A percentile compares a stretch with the other conserved stretches of the same genome.
Conservation (phyloP, 2,113 vertebrate genomes). For the Mesembrinibis cayennensis region DNA sequence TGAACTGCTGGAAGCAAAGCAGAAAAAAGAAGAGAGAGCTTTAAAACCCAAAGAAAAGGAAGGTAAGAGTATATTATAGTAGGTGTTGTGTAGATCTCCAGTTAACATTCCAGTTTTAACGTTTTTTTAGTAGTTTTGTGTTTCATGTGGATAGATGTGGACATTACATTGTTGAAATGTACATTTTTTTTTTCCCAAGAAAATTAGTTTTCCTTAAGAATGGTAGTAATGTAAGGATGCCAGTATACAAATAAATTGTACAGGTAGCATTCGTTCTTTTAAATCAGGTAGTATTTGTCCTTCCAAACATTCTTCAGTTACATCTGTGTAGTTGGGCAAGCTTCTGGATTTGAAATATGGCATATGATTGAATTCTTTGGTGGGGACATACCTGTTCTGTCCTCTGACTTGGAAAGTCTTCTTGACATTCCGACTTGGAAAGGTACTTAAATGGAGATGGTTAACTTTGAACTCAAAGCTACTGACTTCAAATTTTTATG, state of each 20-base stretch:
- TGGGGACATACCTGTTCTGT: neutral
- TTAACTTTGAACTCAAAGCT: neutral
- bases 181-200: neutral
- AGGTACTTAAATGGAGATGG: neutral
- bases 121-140: neutral
- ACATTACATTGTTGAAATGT: neutral
- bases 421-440: neutral
- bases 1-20: conserved; percentile 91
- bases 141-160: neutral
- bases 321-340: neutral
- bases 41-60: conserved; percentile 76
- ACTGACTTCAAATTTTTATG: neutral
- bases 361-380: neutral
- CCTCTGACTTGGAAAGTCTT: neutral
- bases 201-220: neutral
- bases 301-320: neutral
- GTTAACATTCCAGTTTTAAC: neutral
- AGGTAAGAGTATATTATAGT: conserved; percentile 69
- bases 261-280: neutral
- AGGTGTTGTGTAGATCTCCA: neutral
- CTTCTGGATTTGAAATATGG: neutral
- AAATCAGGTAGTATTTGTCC: neutral
- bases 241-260: neutral
- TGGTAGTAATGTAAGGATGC: neutral
- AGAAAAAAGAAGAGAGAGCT: conserved; percentile 81